Evolutionary conservation across 1,140 invertebrate genomes (phyloP), one percentile per base, ranked within the genome.

Genomic region (Temnothorax nylanderi): DNA sequence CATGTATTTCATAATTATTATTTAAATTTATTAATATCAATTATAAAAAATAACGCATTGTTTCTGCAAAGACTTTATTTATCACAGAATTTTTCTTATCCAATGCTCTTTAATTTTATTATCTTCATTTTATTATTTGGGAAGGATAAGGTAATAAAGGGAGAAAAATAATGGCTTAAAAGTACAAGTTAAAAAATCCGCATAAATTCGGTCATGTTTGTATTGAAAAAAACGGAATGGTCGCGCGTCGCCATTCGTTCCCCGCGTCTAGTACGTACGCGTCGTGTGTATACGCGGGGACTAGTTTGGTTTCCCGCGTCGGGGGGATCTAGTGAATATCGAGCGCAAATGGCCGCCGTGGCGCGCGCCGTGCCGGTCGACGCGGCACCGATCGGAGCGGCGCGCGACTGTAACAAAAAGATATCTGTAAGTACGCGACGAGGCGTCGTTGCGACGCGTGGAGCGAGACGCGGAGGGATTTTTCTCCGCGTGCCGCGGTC

Each of bases 291-390:
- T 75, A 71, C 54, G 26, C 37, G 26, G 21, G 76, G 26, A 44
- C 26, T 41, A 86, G 87, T 77, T 72, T 74, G 72, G 85, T 89
- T 93, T 92, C 90, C 88, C 90, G 93, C 91, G 91, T 90, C 67
- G 88, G 84, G 21, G 86, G 80, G 78, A 89, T 80, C 81, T 84
- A 74, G 88, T 90, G 88, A 92, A 91, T 93, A 91, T 91, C 82
- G 91, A 91, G 72, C 88, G 89, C 85, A 93, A 92, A 93, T 93
- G 93, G 93, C 92, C 49, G 89, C 88, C 69, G 87, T 75, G 54
- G 80, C 54, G 80, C 80, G 77, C 72, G 65, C 72, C 18, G 26
- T 87, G 88, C 91, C 90, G 88, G 88, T 91, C 72, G 62, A 44
- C 26, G 26, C 26, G 26, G 26, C 62, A 76, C 88, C 82, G 85